Base-by-base conservation (phyloP, 2,797 vertebrate genomes). In the Sorex maritimensis region DNA sequence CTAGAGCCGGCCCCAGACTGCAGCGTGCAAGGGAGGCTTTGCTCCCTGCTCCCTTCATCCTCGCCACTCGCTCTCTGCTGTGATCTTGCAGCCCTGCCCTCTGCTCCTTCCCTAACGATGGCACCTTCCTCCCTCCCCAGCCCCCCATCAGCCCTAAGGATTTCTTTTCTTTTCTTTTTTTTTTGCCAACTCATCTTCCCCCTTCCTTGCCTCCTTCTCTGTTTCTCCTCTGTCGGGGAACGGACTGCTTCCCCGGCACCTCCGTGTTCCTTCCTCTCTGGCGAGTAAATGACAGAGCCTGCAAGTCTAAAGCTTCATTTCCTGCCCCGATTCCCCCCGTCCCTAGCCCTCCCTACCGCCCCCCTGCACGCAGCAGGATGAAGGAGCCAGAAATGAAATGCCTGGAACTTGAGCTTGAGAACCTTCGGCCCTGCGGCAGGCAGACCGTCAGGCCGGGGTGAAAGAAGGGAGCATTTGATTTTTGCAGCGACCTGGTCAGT, bases 11-110 rank as follows among this genome's bases (percentile, higher is more conserved):
- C 34, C 77, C 14, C 95, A 92, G 88, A 61, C 19, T 88, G 79
- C 58, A 61, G 49, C 92, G 34, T 34, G 34, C 34, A 2, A 2
- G 92, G 73, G 3, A 19, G 83, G 86, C 65, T 77, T 44, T 86
- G 90, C 96, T 94, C 90, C 95, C 96, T 94, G 94, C 84, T 55
- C 72, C 77, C 92, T 88, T 94, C 85, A 95, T 94, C 96, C 79
- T 92, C 92, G 95, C 90, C 87, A 79, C 84, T 94, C 92, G 78
- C 93, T 6, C 61, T 95, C 63, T 44, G 86, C 93, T 65, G 69
- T 95, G 91, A 87, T 92, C 74, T 80, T 90, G 88, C 91, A 86
- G 81, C 69, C 88, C 81, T 68, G 83, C 80, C 52, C 49, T 80
- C 34, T 77, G 81, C 84, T 75, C 95, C 81, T 63, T 1, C 41